A percentile compares a stretch with the other conserved stretches of the same genome.
Conservation (phyloP, 2,888 invertebrate species). For the Lasioglossum calceatum region DNA sequence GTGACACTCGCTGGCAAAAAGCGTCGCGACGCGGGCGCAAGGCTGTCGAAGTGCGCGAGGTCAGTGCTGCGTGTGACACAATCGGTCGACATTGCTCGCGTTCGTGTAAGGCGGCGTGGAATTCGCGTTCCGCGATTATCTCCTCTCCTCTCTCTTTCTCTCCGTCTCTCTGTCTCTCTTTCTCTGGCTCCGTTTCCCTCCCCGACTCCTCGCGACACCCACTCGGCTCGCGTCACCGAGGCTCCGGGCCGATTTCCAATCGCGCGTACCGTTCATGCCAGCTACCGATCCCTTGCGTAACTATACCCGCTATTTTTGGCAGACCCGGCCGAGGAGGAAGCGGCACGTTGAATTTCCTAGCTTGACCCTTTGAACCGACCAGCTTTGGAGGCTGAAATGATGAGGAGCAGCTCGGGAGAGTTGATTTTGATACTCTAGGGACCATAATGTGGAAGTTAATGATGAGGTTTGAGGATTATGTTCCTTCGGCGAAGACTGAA, state of each 20-base stretch:
- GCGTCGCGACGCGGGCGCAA: conserved; percentile 34
- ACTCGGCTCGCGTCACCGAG: conserved; percentile 1
- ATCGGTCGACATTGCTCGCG: conserved; percentile 58
- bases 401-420: not conserved
- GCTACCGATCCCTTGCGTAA: conserved; percentile 11
- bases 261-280: conserved; percentile 18
- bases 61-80: conserved; percentile 66
- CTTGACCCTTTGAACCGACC: not conserved
- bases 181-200: not conserved
- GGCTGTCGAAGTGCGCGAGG: conserved; percentile 62
- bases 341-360: not conserved
- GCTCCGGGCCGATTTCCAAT: conserved; percentile 19
- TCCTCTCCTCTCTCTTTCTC: not conserved
- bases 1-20: conserved; percentile 41
- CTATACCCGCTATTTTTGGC: not conserved
- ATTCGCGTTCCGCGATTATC: conserved; percentile 45
- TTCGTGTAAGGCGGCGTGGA: conserved; percentile 41
- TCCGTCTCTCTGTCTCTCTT: not conserved
- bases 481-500: no score
- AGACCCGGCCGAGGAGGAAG: not conserved
- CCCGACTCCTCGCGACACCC: not conserved
- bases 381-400: not conserved
- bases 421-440: not conserved
- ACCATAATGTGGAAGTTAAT: not conserved
- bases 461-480: not conserved